Percentiles rank a stretch among this genome's conserved stretches.
Conservation (phyloP, 23 tunicate species). For the Trididemnum nubilum region DNA sequence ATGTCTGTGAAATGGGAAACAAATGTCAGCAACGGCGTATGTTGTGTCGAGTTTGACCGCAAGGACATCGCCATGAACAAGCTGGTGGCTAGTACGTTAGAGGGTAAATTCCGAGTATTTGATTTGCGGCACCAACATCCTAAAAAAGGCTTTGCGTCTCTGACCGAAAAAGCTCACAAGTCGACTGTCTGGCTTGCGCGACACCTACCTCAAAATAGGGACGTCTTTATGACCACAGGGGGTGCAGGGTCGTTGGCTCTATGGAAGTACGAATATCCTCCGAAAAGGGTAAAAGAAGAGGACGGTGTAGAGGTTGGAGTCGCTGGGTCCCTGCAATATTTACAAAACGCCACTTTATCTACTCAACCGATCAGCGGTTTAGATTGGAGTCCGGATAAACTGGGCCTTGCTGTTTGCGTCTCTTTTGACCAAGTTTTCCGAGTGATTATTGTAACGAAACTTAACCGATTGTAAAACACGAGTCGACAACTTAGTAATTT, state of each 20-base stretch:
- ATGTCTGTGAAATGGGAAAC: slow-evolving; percentile 97
- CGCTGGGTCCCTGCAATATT: slow-evolving; percentile 70
- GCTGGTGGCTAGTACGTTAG: slow-evolving; percentile 76
- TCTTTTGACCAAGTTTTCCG: slow-evolving; percentile 93
- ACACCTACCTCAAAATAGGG: slow-evolving; percentile 97
- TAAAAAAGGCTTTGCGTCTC: slow-evolving; percentile 81
- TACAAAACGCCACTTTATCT: slow-evolving; percentile 92
- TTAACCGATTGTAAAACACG: slow-evolving; percentile 65
- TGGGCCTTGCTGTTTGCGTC: slow-evolving; percentile 85
- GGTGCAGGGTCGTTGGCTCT: slow-evolving; percentile 89
- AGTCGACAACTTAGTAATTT: not conserved
- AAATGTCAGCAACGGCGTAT: slow-evolving; percentile 91
- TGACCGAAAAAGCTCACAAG: slow-evolving; percentile 92
- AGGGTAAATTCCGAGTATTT: slow-evolving; percentile 86
- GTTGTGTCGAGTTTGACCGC: slow-evolving; percentile 88
- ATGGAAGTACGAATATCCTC: slow-evolving; percentile 95
- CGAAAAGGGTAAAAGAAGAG: slow-evolving; percentile 67
- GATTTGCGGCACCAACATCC: slow-evolving; percentile 89
- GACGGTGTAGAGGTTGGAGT: slow-evolving; percentile 82
- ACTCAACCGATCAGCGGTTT: slow-evolving; percentile 95
- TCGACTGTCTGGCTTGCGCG: slow-evolving; percentile 91
- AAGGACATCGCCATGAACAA: slow-evolving; percentile 97
- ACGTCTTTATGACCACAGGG: slow-evolving; percentile 95
- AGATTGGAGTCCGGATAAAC: slow-evolving; percentile 98
- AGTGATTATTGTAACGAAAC: slow-evolving; percentile 86